Evolutionary conservation across 2,797 vertebrate genomes (phyloP), one percentile per base, ranked within the genome.

Genomic region (Gymnopithys bicolor): DNA sequence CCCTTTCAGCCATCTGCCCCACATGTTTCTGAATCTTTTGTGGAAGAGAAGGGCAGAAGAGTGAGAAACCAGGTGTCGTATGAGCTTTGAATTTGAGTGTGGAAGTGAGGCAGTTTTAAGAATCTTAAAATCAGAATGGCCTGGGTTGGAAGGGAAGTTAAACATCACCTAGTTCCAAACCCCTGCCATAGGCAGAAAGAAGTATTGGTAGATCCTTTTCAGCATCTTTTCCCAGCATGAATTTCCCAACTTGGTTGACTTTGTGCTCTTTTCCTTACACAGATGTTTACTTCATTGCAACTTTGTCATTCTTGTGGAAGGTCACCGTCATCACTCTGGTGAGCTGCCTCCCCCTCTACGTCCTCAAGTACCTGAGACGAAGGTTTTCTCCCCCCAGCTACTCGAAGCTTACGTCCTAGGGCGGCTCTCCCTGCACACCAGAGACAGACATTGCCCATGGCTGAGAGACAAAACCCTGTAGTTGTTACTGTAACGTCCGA

Each of bases 341-440:
- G 97, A 99, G 99, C 98, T 99, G 99, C 78, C 98, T 99, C 90
- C 99, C 99, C 5, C 99, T 99, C 81, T 99, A 99, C 89, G 98
- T 99, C 95, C 98, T 99, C 94, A 99, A 99, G 97, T 99, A 99
- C 97, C 98, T 99, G 95, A 98, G 99, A 17, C 94, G 99, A 80
- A 98, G 99, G 84, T 99, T 99, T 98, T 99, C 99, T 13, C 99
- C 99, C 0, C 99, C 99, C 80, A 99, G 97, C 98, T 99, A 99
- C 98, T 99, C 99, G 5, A 99, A 99, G 97, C 98, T 99, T 69
- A 99, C 99, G 1, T 98, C 99, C 3, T 99, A 98, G 97, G 96
- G 77, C 22, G 63, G 15, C 69, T 88, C 8, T 67, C 7, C 87
- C n/a, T 25, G 49, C 56, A 48, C 77, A 27, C 53, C 88, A 74